A percentile compares a stretch with the other conserved stretches of the same genome.
phyloP scores from a whole-genome alignment of 1,140 invertebrate species.

The Drosophila sproati region DNA sequence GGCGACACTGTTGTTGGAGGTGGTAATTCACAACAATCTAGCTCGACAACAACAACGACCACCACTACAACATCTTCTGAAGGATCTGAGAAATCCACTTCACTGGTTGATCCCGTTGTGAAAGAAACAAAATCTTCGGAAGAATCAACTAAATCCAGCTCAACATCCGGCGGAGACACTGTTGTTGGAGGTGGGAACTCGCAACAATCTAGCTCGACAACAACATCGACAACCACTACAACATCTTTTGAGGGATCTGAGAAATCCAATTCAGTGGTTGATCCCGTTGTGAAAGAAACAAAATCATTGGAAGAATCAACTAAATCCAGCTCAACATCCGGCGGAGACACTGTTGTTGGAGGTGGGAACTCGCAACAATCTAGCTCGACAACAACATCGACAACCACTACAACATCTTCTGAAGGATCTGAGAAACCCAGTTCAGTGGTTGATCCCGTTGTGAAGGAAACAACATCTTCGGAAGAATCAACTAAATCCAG shows the following conservation, averaged over 20 bases:
- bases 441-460: background rate
- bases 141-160: background rate
- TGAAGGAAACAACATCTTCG: background rate
- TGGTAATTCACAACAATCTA: slow-evolving; percentile 9
- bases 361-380: slow-evolving; percentile 1
- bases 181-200: background rate
- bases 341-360: background rate
- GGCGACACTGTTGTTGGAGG: background rate
- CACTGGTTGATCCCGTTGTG: background rate
- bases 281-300: background rate
- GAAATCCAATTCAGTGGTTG: slow-evolving; percentile 3
- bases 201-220: slow-evolving; percentile 10
- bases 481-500: background rate
- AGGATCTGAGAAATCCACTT: background rate
- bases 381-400: slow-evolving; percentile 22
- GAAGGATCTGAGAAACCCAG: slow-evolving; percentile 1
- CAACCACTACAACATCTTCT: background rate
- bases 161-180: too few species aligned
- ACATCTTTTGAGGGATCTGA: background rate
- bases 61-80: background rate
- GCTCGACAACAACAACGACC: too few species aligned
- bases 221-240: slow-evolving; percentile 14
- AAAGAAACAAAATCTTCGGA: background rate
- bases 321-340: background rate
- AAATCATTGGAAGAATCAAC: background rate